These are phyloP conservation scores for Agrochola circellaris DNA, from an alignment of 2,888 invertebrate genomes.

Conservation along the genomic window DNA sequence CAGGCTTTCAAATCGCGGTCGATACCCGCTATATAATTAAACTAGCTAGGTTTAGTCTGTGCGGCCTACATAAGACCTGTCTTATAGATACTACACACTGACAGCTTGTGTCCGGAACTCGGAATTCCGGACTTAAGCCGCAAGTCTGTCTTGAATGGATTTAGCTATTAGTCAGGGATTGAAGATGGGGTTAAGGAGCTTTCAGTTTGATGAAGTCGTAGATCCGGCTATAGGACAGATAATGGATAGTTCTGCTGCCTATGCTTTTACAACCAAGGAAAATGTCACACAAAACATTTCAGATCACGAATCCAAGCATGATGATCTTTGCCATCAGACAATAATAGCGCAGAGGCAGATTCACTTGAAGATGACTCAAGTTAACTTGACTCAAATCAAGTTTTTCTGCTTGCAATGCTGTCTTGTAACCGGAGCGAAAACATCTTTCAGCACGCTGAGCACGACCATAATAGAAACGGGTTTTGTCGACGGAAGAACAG, in stretches of 20 bases:
- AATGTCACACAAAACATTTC: too few species aligned
- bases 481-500: too few species aligned
- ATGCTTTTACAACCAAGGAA: neutral
- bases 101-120: neutral
- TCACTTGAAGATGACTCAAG: neutral
- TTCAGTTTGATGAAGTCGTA: neutral
- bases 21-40: conserved; percentile 43
- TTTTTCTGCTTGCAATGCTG: neutral
- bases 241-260: neutral
- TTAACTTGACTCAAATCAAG: neutral
- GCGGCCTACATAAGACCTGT: conserved; percentile 34
- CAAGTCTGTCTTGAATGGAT: neutral
- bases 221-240: neutral
- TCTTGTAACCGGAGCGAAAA: neutral
- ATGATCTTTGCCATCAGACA: neutral
- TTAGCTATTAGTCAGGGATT: neutral
- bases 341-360: neutral
- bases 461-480: too few species aligned
- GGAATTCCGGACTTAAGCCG: neutral
- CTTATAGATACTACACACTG: conserved; percentile 16
- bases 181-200: neutral
- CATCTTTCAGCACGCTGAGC: too few species aligned
- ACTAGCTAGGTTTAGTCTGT: conserved; percentile 18
- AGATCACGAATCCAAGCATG: neutral
- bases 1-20: conserved; percentile 46